Base-by-base conservation (phyloP, 2,797 vertebrate species). In the Limnodromus scolopaceus region DNA sequence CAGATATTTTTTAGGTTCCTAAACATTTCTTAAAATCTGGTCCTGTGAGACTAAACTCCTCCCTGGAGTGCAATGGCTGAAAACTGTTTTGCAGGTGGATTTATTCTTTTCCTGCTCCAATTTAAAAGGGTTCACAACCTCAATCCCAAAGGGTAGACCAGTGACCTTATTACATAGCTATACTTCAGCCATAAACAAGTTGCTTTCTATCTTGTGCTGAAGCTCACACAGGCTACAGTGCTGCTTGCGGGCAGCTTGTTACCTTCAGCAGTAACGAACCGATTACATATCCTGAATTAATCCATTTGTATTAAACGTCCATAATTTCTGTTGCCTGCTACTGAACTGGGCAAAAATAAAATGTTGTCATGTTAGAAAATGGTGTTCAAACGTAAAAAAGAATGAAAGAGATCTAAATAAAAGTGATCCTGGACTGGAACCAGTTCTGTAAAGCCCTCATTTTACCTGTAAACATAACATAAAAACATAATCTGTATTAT, bases 51-150 rank as follows among this genome's bases (percentile, higher is more conserved):
- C 23, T 46, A 38, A 81, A 36, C 17, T 61, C n/a, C 28, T 87
- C 64, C 45, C 64, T 18, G 28, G 27, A 92, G 34, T 28, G 28
- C 38, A 54, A 15, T 11, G 39, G 79, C 82, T 81, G 61, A 79
- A 82, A 91, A 92, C 34, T 34, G 25, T 68, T 95, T 92, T 84
- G 57, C 72, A 72, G 76, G 74, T 65, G 61, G 43, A 87, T 92
- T 95, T 96, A 84, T 87, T 76, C 39, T 81, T 81, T 66, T 70
- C 63, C 77, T 34, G 34, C 60, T 75, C 71, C 83, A 75, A 63
- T 87, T 94, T 94, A 69, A 93, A 92, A 93, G 78, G 51, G 87
- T 87, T 85, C 91, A 69, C 61, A 91, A 86, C 84, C 79, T 79
- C 96, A 83, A 16, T 89, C 87, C 84, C 72, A 78, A 71, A 88